Percentiles rank a stretch among this genome's conserved stretches.
These are phyloP conservation scores for Pterocles orientalis DNA, from an alignment of 2,113 vertebrate species.

Conservation along the genomic window DNA sequence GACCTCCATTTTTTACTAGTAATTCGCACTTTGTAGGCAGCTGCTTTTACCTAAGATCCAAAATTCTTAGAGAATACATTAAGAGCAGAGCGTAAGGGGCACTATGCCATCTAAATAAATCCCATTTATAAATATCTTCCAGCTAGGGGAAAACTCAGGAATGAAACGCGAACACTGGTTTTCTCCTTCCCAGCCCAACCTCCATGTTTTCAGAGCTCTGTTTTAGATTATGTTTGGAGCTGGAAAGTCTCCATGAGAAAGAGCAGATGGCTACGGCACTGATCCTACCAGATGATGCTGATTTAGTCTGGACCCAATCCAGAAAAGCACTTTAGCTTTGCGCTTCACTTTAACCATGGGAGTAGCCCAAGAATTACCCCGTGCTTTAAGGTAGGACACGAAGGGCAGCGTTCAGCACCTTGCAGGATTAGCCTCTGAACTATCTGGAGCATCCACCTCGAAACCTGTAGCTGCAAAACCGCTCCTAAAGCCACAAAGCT, in stretches of 20 bases:
- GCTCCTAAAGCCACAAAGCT: background rate
- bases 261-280: conserved; percentile 47
- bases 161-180: background rate
- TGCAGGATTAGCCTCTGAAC: background rate
- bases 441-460: background rate
- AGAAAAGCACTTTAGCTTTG: conserved; percentile 29
- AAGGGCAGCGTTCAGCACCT: background rate
- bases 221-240: conserved; percentile 37
- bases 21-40: background rate
- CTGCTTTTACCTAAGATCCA: background rate
- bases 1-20: background rate
- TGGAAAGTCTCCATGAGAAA: conserved; percentile 58
- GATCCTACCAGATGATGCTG: conserved; percentile 59
- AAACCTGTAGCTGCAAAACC: background rate
- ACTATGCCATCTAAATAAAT: background rate
- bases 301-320: conserved; percentile 21
- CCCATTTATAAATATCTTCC: background rate
- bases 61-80: background rate
- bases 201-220: conserved; percentile 24
- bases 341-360: background rate
- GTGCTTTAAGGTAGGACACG: background rate
- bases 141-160: background rate
- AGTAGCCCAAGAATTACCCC: background rate
- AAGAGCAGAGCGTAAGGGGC: background rate
- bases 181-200: conserved; percentile 2